Evolutionary conservation across 2,797 vertebrate genomes (phyloP), one percentile per base, ranked within the genome.

Genomic region (Ptychobarbus kaznakovi): DNA sequence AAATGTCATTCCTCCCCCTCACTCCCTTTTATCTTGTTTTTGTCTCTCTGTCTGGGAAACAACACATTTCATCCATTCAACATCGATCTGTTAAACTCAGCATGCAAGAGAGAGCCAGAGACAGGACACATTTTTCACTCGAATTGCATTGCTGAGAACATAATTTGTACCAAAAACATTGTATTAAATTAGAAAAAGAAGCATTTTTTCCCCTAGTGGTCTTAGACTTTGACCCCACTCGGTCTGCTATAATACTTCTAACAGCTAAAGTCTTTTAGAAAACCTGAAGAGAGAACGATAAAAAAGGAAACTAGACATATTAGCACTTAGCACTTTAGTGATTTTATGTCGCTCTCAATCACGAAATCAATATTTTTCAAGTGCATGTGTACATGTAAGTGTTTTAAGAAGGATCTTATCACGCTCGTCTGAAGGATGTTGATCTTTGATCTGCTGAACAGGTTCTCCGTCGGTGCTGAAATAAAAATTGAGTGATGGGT

Each of bases 1-100:
- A 90, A 81, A 87, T 86, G 84, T 87, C 81, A 73, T 85, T 82
- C 85, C 77, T 69, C 80, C 32, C 65, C 85, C 81, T 81, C 78
- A 73, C 68, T 70, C 56, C 15, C 49, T 70, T 75, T 83, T 77
- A 80, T 85, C 51, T 63, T 78, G 65, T 73, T 85, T 84, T 65
- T 68, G 51, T 75, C 70, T 80, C 79, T 61, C 78, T 53, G 49
- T 72, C 25, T 44, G 80, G 61, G 66, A 86, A 66, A 42, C 84
- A 32, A 38, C n/a, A 69, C 86, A 70, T 86, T 53, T 87, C 65
- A 88, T 87, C 81, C 42, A 65, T 56, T 82, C 78, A 82, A 87
- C 73, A 87, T 86, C 53, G 68, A 82, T 58, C 53, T 63, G n/a
- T 80, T 85, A 73, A 73, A 44, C 78, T 51, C 65, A n/a, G 42